Percentiles rank a stretch among this genome's conserved stretches.
phyloP scores from a whole-genome alignment of 2,888 invertebrate species.

The Strigamia maritima region DNA sequence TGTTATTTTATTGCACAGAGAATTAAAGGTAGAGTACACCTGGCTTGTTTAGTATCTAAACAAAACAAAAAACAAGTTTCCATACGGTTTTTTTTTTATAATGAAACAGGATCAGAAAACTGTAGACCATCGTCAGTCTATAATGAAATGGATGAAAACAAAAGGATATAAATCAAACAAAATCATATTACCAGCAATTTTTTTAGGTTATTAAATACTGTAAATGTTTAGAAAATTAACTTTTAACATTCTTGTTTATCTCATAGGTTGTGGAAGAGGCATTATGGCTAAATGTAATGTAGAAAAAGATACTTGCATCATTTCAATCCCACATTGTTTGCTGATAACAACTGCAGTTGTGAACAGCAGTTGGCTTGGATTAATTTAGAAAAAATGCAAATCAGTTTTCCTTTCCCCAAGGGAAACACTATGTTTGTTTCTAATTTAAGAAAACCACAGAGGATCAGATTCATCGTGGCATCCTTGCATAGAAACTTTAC shows the following conservation, averaged over 20 bases:
- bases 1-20: too few species aligned
- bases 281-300: neutral
- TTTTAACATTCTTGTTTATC: neutral
- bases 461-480: neutral
- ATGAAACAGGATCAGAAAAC: neutral
- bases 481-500: slow-evolving; percentile 8
- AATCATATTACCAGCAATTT: neutral
- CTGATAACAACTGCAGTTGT: neutral
- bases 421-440: slow-evolving; percentile 5
- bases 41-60: too few species aligned
- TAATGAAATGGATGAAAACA: slow-evolving; percentile 31
- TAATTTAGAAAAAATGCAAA: neutral
- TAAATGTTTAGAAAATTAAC: too few species aligned
- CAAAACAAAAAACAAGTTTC: too few species aligned
- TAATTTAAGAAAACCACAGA: neutral
- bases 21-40: too few species aligned
- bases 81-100: too few species aligned
- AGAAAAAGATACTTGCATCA: neutral
- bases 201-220: neutral
- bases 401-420: neutral
- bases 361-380: neutral
- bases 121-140: neutral
- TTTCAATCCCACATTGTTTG: neutral
- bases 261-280: neutral
- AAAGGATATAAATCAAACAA: neutral